A percentile compares a stretch with the other conserved stretches of the same genome.
These are phyloP conservation scores for Sclerodermus sp. DNA, from an alignment of 2,888 invertebrate genomes.

Conservation along the genomic window DNA sequence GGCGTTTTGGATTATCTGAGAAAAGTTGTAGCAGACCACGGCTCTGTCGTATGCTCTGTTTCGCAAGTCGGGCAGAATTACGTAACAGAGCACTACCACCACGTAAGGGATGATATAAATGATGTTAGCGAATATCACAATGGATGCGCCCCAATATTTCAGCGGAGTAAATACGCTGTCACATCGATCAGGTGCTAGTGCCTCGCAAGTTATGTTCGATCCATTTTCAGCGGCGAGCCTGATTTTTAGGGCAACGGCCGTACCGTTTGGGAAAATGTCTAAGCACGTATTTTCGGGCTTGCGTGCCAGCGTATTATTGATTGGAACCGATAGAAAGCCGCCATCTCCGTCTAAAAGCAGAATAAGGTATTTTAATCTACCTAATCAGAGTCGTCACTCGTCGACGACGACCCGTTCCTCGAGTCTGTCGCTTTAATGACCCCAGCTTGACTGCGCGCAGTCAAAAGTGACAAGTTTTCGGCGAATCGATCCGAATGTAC, in stretches of 20 bases:
- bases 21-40: slow-evolving; percentile 33
- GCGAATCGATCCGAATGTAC: no score
- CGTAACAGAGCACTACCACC: slow-evolving; percentile 33
- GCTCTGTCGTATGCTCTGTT: slow-evolving; percentile 39
- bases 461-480: no score
- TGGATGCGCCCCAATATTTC: slow-evolving; percentile 41
- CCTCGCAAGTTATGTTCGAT: not conserved
- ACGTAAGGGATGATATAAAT: slow-evolving; percentile 42
- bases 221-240: slow-evolving; percentile 6
- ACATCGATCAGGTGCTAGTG: slow-evolving; percentile 18
- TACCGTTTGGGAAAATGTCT: slow-evolving; percentile 26
- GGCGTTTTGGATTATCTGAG: slow-evolving; percentile 33
- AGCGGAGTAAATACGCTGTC: slow-evolving; percentile 32
- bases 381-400: no score
- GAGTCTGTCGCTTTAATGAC: no score
- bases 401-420: no score
- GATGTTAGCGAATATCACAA: slow-evolving; percentile 39
- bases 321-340: not conserved
- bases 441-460: no score
- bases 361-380: not conserved
- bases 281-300: slow-evolving; percentile 14
- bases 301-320: no score
- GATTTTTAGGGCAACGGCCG: slow-evolving; percentile 12
- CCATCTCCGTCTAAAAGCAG: slow-evolving; percentile 3
- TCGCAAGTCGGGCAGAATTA: slow-evolving; percentile 26